Conservation (phyloP, 2,888 invertebrate genomes). For the Celastrina argiolus region DNA sequence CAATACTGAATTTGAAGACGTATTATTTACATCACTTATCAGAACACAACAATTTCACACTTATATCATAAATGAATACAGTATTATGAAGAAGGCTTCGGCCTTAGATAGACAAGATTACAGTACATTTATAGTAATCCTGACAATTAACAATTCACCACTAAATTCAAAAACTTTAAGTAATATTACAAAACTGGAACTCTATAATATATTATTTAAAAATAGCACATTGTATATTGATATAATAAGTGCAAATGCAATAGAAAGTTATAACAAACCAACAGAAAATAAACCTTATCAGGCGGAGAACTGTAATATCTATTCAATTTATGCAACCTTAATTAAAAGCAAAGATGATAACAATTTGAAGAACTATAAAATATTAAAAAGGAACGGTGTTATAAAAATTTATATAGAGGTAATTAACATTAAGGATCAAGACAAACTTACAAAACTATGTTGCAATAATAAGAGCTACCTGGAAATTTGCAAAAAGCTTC, state of each 20-base stretch:
- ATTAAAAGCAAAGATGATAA: slow-evolving; percentile 45
- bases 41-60: slow-evolving; percentile 45
- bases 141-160: slow-evolving; percentile 45
- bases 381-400: slow-evolving; percentile 45
- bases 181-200: slow-evolving; percentile 36
- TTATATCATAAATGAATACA: slow-evolving; percentile 50
- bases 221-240: slow-evolving; percentile 51
- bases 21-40: slow-evolving; percentile 51
- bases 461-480: slow-evolving; percentile 27
- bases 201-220: slow-evolving; percentile 41
- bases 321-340: slow-evolving; percentile 53
- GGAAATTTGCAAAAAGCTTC: not conserved
- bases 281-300: slow-evolving; percentile 33
- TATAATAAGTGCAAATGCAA: slow-evolving; percentile 47
- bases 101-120: slow-evolving; percentile 30
- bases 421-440: slow-evolving; percentile 38
- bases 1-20: slow-evolving; percentile 34
- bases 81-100: slow-evolving; percentile 40
- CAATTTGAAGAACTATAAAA: slow-evolving; percentile 48
- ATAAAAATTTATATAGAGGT: slow-evolving; percentile 59
- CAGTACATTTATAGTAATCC: slow-evolving; percentile 52
- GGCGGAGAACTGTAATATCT: slow-evolving; percentile 46
- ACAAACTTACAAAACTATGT: slow-evolving; percentile 40
- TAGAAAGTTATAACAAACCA: slow-evolving; percentile 29
- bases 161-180: slow-evolving; percentile 24